A percentile compares a stretch with the other conserved stretches of the same genome.
These are phyloP conservation scores for Cabera pusaria DNA, from an alignment of 2,888 invertebrate species.

Conservation along the genomic window DNA sequence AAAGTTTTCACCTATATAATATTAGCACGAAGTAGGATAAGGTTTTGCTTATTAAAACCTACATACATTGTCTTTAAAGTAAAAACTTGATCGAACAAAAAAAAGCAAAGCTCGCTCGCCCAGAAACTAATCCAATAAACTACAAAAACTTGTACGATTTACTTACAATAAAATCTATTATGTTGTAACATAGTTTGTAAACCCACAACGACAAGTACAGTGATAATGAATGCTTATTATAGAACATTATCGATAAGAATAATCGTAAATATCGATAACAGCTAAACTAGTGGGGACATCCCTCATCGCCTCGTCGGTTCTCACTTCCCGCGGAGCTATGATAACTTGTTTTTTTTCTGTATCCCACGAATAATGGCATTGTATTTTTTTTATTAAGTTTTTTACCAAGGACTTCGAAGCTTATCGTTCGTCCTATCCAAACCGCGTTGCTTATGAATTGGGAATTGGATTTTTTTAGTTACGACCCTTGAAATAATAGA, in stretches of 20 bases:
- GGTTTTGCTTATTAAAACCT: too few relatives aligned
- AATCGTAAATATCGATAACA: slow-evolving; percentile 25
- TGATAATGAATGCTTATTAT: too few relatives aligned
- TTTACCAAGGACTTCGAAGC: slow-evolving; percentile 41
- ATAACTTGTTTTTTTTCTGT: slow-evolving; percentile 48
- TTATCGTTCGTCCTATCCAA: slow-evolving; percentile 53
- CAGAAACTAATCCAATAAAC: too few relatives aligned
- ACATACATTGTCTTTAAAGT: too few relatives aligned
- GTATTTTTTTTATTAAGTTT: slow-evolving; percentile 51
- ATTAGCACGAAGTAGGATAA: too few relatives aligned
- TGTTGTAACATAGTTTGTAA: too few relatives aligned
- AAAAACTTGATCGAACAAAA: too few relatives aligned
- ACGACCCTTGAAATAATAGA: slow-evolving; percentile 10
- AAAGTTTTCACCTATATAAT: too few relatives aligned
- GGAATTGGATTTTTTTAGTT: slow-evolving; percentile 22
- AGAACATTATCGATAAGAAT: slow-evolving; percentile 19
- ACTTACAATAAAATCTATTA: too few relatives aligned
- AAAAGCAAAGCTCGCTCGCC: too few relatives aligned
- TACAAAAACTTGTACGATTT: too few relatives aligned
- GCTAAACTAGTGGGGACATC: slow-evolving; percentile 26
- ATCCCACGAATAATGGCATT: slow-evolving; percentile 55
- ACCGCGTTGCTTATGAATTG: slow-evolving; percentile 29
- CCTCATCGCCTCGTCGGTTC: slow-evolving; percentile 42
- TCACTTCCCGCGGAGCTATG: slow-evolving; percentile 50
- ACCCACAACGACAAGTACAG: too few relatives aligned